Evolutionary conservation across 2,797 vertebrate genomes (phyloP), one percentile per base, ranked within the genome.

Genomic region (Danio jaintianensis): DNA sequence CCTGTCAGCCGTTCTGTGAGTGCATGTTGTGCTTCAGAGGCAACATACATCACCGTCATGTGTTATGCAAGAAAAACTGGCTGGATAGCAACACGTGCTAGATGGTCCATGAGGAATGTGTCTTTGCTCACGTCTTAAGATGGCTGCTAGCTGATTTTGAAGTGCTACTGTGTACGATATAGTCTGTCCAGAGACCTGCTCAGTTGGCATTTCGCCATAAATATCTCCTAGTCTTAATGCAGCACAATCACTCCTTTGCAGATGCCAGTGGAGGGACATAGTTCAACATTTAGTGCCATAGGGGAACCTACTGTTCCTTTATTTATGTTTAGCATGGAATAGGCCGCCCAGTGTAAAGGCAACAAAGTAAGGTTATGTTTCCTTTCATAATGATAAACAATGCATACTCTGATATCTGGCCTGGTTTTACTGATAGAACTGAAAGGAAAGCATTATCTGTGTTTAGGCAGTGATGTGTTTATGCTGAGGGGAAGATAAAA

Each of bases 1-100:
- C 53, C 22, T 68, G 66, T 62, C 13, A 5, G 48, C 15, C 3
- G 20, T 74, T 55, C 13, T 62, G 48, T 76, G 70, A 75, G 77
- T 75, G 53, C 80, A 82, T n/a, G 74, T 45, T 66, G 64, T 43
- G 20, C 53, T 82, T 56, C 40, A 20, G 63, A 67, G 7, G 20
- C 59, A 73, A 75, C 68, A 68, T 64, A 74, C 36, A 52, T 80
- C 71, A 45, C 48, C 5, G 40, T n/a, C 15, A 58, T 43, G 71
- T 73, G 81, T 84, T 83, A 84, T 48, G 73, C 89, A 91, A 89
- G 84, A 81, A 69, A 85, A 93, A 93, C 92, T 78, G 88, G 90
- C 91, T 91, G 85, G 90, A 83, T 90, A 81, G 83, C 80, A 87
- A 82, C 85, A 84, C 83, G 79, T 89, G 84, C 78, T 82, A 78